Evolutionary conservation across 2,797 vertebrate genomes (phyloP).

Genomic region (Varecia variegata): DNA sequence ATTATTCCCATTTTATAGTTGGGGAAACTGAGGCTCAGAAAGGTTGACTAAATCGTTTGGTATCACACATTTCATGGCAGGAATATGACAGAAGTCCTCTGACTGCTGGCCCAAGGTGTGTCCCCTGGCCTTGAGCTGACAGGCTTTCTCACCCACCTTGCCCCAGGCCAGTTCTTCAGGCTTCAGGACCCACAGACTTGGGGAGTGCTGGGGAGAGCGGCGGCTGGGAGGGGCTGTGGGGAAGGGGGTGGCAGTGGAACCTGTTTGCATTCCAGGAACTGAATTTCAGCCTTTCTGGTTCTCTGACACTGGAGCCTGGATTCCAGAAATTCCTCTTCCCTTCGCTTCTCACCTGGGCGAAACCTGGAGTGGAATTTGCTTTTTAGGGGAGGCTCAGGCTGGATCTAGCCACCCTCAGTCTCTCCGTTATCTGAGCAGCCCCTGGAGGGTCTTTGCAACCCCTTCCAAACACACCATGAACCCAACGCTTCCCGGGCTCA

Average conservation of each 20-base stretch:
- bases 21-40: not conserved
- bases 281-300: not conserved
- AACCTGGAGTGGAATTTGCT: not conserved
- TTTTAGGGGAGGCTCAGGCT: not conserved
- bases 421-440: not conserved
- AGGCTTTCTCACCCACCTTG: not conserved
- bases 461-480: not conserved
- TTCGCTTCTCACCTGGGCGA: not conserved
- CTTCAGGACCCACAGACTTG: not conserved
- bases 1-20: not conserved
- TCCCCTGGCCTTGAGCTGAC: not conserved
- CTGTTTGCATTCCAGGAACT: not conserved
- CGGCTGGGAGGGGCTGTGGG: not conserved
- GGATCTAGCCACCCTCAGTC: not conserved
- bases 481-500: not conserved
- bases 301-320: not conserved
- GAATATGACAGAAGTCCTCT: not conserved
- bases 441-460: not conserved
- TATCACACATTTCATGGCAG: not conserved
- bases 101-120: not conserved
- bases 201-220: not conserved
- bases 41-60: not conserved
- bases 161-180: not conserved
- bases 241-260: not conserved
- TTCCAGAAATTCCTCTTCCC: not conserved